These are phyloP conservation scores for Yponomeuta cagnagella DNA, from an alignment of 2,888 invertebrate species.

Conservation along the genomic window DNA sequence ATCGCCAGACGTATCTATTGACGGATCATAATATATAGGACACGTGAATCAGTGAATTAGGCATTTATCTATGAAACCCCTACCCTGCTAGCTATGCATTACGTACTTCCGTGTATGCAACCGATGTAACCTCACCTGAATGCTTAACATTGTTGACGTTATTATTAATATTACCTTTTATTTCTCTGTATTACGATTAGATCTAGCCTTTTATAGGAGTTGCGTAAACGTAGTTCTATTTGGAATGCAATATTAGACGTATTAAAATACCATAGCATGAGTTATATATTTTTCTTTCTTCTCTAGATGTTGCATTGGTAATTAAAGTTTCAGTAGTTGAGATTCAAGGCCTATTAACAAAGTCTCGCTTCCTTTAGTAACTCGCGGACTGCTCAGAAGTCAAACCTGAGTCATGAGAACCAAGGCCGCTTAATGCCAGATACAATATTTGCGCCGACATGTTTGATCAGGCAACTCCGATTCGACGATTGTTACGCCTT, in stretches of 20 bases:
- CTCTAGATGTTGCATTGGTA: constrained; percentile 6
- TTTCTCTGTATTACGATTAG: not conserved
- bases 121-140: not conserved
- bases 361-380: constrained; percentile 7
- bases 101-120: constrained; percentile 4
- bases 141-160: not conserved
- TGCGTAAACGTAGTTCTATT: constrained; percentile 4
- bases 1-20: too few species aligned
- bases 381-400: not conserved
- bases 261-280: not conserved
- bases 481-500: constrained; percentile 1
- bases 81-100: not conserved
- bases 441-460: constrained; percentile 13
- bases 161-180: constrained; percentile 4
- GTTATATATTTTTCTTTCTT: not conserved
- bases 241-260: constrained; percentile 7
- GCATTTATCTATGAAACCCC: not conserved
- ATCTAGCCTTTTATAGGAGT: constrained; percentile 6
- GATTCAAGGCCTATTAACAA: constrained; percentile 13
- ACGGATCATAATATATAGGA: too few species aligned
- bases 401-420: not conserved
- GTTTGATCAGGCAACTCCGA: constrained; percentile 11
- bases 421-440: not conserved
- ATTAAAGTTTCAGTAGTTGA: constrained; percentile 10
- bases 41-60: not conserved